Base-by-base conservation (phyloP, 2,888 invertebrate species). In the Tenthredo scrophulariae region DNA sequence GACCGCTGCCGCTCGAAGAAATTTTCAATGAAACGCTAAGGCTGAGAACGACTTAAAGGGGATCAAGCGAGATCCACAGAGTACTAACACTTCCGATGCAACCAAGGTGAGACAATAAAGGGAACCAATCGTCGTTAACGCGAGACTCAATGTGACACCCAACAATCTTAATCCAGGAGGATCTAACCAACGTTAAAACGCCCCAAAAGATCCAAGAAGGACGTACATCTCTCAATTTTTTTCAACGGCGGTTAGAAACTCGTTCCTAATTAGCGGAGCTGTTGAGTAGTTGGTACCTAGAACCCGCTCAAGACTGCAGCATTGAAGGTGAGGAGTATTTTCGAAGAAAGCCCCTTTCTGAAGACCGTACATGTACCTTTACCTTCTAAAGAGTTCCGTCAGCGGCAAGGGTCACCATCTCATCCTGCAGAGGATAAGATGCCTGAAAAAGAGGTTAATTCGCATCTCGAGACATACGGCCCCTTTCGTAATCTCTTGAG, bases 391-490 rank as follows among this genome's bases (percentile, higher is more conserved):
- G 79, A 46, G 75, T 33, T 70, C 7, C 70, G 3, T 33, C 6
- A 26, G 15, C 7, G 43, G 46, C 43, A 26, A 75, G 26, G 43
- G 75, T 75, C 40, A 75, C 75, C 75, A 26, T 75, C 46, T 43
- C 26, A 75, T 46, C 26, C 46, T 46, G 15, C 58, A 54, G 7
- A n/a, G 58, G 79, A 79, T 58, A 79, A 79, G 79, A 79, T 79
- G 54, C 58, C 26, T 79, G 50, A 79, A 79, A 79, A 79, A 79
- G 79, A 79, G 79, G 79, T 58, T 79, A 79, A 79, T 79, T 79
- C 50, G 54, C 79, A 54, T 54, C 79, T 33, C 58, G 26, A 79
- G 79, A 54, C 79, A 29, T 79, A 54, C 79, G 77, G 46, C 33
- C 37, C 9, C 33, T 79, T 79, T 33, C 54, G 79, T 79, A 79